Conservation (phyloP, 2,113 vertebrate species). For the Pterophyllum scalare region DNA sequence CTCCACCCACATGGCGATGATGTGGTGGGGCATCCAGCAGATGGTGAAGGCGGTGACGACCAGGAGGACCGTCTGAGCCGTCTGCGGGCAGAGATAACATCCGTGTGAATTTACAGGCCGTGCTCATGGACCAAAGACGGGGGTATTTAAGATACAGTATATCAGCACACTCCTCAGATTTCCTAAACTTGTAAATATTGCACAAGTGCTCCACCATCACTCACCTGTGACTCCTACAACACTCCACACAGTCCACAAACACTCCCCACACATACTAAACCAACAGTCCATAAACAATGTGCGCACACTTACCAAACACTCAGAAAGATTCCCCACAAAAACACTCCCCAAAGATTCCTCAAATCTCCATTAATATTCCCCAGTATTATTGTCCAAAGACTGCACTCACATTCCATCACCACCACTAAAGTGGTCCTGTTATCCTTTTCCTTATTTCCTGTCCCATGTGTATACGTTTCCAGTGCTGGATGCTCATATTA, state of each 20-base stretch:
- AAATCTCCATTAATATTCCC: not conserved
- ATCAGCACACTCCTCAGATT: not conserved
- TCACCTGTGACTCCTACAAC: not conserved
- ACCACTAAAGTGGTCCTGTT: not conserved
- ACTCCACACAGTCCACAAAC: not conserved
- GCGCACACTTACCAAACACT: not conserved
- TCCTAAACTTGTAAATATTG: not conserved
- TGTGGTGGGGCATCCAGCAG: conserved; percentile 88
- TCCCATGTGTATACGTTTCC: not conserved
- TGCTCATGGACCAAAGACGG: not conserved
- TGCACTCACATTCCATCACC: not conserved
- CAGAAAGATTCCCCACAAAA: not conserved
- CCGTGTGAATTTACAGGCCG: not conserved
- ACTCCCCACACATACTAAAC: not conserved
- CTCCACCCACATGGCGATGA: conserved; percentile 87
- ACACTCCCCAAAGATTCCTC: not conserved
- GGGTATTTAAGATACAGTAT: too few relatives aligned
- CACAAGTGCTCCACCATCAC: not conserved
- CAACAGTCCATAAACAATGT: not conserved
- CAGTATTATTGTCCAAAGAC: not conserved
- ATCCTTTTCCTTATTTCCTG: not conserved
- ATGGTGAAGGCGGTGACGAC: conserved; percentile 83
- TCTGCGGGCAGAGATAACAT: conserved; percentile 69
- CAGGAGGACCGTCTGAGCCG: conserved; percentile 84
- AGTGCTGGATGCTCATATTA: not conserved